Base-by-base conservation (phyloP, 1,140 invertebrate genomes). In the Nasonia giraulti region DNA sequence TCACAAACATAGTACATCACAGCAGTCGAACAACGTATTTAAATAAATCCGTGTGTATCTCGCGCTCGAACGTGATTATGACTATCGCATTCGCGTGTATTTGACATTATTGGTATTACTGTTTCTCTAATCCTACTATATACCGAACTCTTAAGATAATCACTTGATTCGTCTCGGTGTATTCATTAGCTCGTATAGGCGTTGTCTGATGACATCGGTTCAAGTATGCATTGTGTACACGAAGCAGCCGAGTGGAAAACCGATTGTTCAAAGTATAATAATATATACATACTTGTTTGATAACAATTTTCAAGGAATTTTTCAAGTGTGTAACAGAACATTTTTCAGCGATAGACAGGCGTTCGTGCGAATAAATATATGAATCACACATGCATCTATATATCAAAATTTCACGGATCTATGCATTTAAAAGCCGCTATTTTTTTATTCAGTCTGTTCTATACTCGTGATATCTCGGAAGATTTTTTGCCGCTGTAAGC, bases 111-210 rank as follows among this genome's bases (percentile, higher is more conserved):
- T 62, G 47, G 8, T 74, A 47, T 47, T 80, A 37, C 11, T 80
- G 66, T 80, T 71, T 31, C 40, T 71, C 40, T 55, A 47, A 50
- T 44, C 10, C 68, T 23, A 37, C 47, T 47, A 71, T 71, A 44
- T 44, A 71, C 20, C 1, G 71, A 47, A 55, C 75, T 12, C n/a
- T 71, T 71, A 44, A 11, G 71, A 31, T 27, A 50, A 11, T 44
- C 14, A 76, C 14, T 80, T 37, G 17, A 80, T 71, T 80, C 55
- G 4, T 68, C 37, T 80, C 33, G 79, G 33, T 80, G 68, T 80
- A 74, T 55, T 55, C 31, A 74, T 74, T 62, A 74, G 68, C 44
- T 74, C 14, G 31, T 47, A 27, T 27, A 44, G 40, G 7, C 40
- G 40, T 44, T 44, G 6, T 44, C 4, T 37, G 5, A 7, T 44